phyloP scores from a whole-genome alignment of 2,113 vertebrate species.

The Tachysurus vachellii region DNA sequence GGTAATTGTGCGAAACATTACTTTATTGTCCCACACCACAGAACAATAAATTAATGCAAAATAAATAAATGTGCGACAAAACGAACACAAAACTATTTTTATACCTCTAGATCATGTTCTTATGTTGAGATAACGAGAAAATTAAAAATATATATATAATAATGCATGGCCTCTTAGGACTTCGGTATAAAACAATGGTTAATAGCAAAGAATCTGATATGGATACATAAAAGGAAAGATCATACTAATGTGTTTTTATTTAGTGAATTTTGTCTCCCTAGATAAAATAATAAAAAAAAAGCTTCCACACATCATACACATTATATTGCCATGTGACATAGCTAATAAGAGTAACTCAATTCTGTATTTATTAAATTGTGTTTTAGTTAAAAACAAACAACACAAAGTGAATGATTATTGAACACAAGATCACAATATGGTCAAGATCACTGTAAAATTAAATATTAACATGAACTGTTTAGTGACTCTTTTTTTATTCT shows the following conservation, averaged over 20 bases:
- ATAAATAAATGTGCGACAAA: no score
- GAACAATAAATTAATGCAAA: no score
- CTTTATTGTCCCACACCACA: no score
- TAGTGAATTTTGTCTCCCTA: background rate
- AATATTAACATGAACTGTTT: background rate
- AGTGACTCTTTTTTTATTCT: background rate
- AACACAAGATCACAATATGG: background rate
- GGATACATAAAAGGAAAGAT: background rate
- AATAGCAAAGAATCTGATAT: background rate
- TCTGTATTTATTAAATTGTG: background rate
- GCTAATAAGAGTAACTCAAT: background rate
- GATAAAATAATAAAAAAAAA: background rate
- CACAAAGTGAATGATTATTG: background rate
- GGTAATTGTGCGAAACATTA: no score
- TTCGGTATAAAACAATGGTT: background rate
- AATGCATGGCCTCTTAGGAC: no score
- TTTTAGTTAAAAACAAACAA: background rate
- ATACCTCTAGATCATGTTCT: no score
- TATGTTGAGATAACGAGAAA: no score
- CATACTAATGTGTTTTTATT: background rate
- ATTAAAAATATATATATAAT: no score
- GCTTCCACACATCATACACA: background rate
- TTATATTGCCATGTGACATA: background rate
- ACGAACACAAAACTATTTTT: no score
- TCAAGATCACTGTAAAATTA: background rate